phyloP scores from a whole-genome alignment of 2,113 vertebrate genomes.

The Clarias magur region DNA sequence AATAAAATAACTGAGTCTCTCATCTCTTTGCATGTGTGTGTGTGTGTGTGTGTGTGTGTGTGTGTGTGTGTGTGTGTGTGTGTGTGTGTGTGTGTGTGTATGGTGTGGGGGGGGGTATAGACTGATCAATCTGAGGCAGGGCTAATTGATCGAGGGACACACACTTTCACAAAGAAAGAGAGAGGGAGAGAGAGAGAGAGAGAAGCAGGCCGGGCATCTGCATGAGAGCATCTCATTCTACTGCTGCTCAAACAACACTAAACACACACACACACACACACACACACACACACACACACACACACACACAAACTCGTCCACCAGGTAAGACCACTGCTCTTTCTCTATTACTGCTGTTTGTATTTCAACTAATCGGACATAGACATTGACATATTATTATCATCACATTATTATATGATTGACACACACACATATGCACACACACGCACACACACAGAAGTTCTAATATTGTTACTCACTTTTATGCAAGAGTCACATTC shows the following conservation, averaged over 20 bases:
- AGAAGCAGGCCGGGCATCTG: constrained; percentile 28
- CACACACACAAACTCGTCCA: constrained; percentile 9
- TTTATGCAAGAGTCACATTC: background rate
- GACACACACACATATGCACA: constrained; percentile 28
- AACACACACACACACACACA: constrained; percentile 1
- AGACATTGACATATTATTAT: constrained; percentile 6
- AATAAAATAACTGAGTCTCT: constrained; percentile 39
- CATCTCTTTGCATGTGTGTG: constrained; percentile 21
- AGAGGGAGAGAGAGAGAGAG: constrained; percentile 25
- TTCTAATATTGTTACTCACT: background rate
- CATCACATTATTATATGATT: too few relatives aligned
- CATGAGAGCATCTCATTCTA: constrained; percentile 32
- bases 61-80: too few relatives aligned
- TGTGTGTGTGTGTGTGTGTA: too few relatives aligned
- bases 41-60: constrained; percentile 17
- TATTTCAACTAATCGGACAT: background rate
- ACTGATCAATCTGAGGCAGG: constrained; percentile 52
- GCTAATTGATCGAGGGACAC: constrained; percentile 51
- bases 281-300: constrained; percentile 6
- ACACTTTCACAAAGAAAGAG: constrained; percentile 26
- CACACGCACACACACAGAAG: background rate
- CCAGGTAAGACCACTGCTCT: constrained; percentile 32
- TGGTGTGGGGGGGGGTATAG: background rate
- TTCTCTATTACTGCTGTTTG: background rate
- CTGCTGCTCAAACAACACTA: background rate